Evolutionary conservation across 2,113 vertebrate species (phyloP).

Genomic region (Pungitius pungitius): DNA sequence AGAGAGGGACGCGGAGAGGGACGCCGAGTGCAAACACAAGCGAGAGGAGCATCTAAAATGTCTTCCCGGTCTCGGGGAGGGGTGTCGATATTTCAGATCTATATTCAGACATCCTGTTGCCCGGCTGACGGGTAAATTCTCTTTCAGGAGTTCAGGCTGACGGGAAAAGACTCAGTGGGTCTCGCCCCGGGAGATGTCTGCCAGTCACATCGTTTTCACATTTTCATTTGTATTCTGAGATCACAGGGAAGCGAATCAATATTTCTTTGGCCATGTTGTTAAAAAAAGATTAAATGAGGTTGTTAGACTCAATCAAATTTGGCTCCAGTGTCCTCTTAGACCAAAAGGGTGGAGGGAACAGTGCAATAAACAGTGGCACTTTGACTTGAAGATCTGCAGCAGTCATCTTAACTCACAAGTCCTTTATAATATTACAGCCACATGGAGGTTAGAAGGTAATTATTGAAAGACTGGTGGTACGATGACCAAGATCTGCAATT

Average conservation of each 20-base stretch:
- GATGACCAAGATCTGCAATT: neutral
- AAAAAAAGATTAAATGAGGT: neutral
- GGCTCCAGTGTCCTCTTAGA: neutral
- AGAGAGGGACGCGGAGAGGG: too few species aligned
- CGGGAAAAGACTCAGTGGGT: constrained; percentile 3
- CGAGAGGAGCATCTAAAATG: constrained; percentile 27
- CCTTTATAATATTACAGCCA: neutral
- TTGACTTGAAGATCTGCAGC: neutral
- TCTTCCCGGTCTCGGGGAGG: constrained; percentile 36
- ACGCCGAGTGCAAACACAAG: constrained; percentile 37
- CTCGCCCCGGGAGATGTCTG: neutral
- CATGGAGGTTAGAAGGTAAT: neutral
- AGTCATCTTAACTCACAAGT: neutral
- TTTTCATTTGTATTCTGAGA: constrained; percentile 1
- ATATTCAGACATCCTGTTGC: constrained; percentile 57
- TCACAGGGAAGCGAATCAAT: neutral
- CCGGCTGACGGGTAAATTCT: constrained; percentile 18
- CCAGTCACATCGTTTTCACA: neutral
- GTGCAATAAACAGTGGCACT: neutral
- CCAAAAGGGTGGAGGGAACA: neutral
- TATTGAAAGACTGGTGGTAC: neutral
- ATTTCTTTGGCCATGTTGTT: neutral
- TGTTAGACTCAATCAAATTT: neutral
- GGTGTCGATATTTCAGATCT: constrained; percentile 53
- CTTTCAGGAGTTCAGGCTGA: neutral